Evolutionary conservation across 1,140 invertebrate genomes (phyloP).

Genomic region (Caerostris extrusa): DNA sequence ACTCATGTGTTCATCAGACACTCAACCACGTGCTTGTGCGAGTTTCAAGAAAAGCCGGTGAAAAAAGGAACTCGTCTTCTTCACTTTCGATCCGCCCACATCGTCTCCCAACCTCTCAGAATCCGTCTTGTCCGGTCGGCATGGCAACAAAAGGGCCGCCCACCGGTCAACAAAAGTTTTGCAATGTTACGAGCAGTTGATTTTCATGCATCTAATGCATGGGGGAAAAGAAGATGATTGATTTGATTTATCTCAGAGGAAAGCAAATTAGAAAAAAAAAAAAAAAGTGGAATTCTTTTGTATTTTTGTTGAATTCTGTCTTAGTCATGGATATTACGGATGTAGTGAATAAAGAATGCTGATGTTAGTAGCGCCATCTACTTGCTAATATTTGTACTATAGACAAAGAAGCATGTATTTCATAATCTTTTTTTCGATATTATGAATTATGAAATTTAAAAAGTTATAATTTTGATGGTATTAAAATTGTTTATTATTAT

Average conservation of each 20-base stretch:
- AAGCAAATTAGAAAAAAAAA: background rate
- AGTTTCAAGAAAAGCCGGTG: background rate
- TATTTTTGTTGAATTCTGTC: background rate
- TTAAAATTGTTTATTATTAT: too few species aligned
- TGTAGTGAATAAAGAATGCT: background rate
- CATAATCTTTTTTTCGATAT: too few species aligned
- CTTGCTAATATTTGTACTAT: background rate
- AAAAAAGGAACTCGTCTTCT: background rate
- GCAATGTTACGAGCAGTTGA: background rate
- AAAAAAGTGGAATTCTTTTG: background rate
- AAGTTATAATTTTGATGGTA: too few species aligned
- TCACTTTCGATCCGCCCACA: background rate
- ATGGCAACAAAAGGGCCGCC: conserved; percentile 9
- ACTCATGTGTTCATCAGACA: background rate
- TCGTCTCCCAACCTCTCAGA: background rate
- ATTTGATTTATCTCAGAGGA: background rate
- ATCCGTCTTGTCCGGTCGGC: conserved; percentile 4
- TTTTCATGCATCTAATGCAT: background rate
- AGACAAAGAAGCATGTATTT: too few species aligned
- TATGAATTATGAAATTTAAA: too few species aligned
- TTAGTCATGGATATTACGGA: background rate
- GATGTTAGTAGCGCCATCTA: background rate
- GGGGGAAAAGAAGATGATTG: background rate
- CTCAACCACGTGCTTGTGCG: conserved; percentile 8
- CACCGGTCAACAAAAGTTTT: background rate